Percentiles rank a stretch among this genome's conserved stretches.
These are phyloP conservation scores for Pseudochaenichthys georgianus DNA, from an alignment of 2,797 vertebrate genomes.

Conservation along the genomic window DNA sequence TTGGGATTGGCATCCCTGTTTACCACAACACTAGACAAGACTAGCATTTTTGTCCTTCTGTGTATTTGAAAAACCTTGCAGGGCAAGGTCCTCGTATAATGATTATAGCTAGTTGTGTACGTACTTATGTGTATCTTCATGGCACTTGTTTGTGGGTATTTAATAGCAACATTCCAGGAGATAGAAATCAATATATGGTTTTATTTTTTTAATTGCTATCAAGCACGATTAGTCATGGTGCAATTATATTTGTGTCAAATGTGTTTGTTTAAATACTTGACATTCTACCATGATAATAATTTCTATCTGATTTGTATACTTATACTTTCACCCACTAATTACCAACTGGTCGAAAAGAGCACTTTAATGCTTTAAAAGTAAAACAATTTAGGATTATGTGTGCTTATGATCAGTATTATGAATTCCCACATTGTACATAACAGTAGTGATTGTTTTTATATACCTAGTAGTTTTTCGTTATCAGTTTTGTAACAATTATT, in stretches of 20 bases:
- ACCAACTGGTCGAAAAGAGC: constrained; percentile 74
- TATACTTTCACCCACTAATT: constrained; percentile 27
- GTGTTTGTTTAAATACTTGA: constrained; percentile 43
- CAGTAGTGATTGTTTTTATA: constrained; percentile 79
- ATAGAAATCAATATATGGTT: constrained; percentile 3
- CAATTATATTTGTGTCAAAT: constrained; percentile 42
- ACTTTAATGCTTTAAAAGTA: constrained; percentile 82
- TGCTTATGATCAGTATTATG: constrained; percentile 87
- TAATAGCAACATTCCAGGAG: constrained; percentile 69
- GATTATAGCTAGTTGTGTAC: constrained; percentile 61
- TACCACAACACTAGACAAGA: constrained; percentile 41
- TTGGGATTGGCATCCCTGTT: constrained; percentile 37
- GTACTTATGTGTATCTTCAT: constrained; percentile 47
- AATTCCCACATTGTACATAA: constrained; percentile 71
- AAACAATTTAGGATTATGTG: constrained; percentile 58
- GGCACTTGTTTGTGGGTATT: constrained; percentile 70
- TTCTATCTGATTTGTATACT: constrained; percentile 25
- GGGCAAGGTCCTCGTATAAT: constrained; percentile 78
- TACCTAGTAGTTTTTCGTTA: constrained; percentile 74
- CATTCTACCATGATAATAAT: constrained; percentile 39
- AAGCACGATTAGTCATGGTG: constrained; percentile 33
- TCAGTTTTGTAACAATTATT: constrained; percentile 64
- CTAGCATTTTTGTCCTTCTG: constrained; percentile 48
- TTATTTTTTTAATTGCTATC: constrained; percentile 45
- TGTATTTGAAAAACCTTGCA: constrained; percentile 81